Evolutionary conservation across 64 coral and sea anemone genomes (phyloP).

Genomic region (Trachythela sp.): DNA sequence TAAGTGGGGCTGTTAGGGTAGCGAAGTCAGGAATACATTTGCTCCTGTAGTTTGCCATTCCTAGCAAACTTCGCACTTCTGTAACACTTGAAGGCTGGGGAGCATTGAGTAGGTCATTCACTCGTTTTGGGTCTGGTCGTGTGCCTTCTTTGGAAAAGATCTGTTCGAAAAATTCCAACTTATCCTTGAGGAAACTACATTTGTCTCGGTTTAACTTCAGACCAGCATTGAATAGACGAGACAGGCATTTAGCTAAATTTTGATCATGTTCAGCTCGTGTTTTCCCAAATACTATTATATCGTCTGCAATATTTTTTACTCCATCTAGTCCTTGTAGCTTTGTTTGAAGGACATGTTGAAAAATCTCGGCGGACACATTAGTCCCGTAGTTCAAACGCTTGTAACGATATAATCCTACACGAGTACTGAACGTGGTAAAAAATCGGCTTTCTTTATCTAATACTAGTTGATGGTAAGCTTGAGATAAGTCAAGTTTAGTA

Average conservation of each 20-base stretch:
- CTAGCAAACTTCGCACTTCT: neutral
- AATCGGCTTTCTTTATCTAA: neutral
- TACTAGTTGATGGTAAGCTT: neutral
- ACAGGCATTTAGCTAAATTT: neutral
- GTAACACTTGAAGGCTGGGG: neutral
- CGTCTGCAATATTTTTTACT: slow-evolving; percentile 35
- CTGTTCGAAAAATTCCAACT: no score
- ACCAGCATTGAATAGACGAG: no score
- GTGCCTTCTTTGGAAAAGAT: no score
- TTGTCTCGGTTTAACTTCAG: no score
- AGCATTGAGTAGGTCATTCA: neutral
- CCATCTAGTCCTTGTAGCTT: slow-evolving; percentile 31
- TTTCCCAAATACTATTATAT: slow-evolving; percentile 42
- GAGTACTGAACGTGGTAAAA: slow-evolving; percentile 38
- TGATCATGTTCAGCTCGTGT: slow-evolving; percentile 25
- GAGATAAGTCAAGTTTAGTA: neutral
- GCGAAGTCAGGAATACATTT: neutral
- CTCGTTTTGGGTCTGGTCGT: neutral
- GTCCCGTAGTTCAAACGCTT: slow-evolving; percentile 18
- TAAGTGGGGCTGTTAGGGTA: neutral
- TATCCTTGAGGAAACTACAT: no score
- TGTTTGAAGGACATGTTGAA: slow-evolving; percentile 24
- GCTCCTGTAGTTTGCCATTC: neutral
- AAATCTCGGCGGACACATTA: slow-evolving; percentile 25
- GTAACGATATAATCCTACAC: slow-evolving; percentile 20